phyloP scores from a whole-genome alignment of 2,113 vertebrate genomes.

The Coreoperca whiteheadi region DNA sequence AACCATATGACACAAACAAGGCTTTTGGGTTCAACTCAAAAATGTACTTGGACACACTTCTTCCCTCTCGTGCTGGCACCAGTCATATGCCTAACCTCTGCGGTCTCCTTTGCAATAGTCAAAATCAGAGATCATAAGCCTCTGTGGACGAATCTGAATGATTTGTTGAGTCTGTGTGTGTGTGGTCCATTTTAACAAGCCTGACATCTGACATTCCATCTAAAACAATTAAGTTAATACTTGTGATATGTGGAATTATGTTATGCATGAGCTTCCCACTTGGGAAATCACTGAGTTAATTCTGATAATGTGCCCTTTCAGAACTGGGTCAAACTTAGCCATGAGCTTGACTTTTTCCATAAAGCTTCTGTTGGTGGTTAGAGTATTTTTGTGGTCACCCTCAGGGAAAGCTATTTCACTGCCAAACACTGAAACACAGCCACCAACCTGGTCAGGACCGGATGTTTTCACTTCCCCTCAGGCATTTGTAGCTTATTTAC shows the following conservation, averaged over 20 bases:
- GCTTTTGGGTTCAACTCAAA: too few relatives aligned
- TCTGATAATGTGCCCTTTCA: constrained; percentile 47
- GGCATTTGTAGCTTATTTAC: constrained; percentile 14
- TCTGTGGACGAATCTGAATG: background rate
- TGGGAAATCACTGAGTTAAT: constrained; percentile 8
- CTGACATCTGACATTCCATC: background rate
- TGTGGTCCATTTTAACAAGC: background rate
- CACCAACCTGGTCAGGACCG: constrained; percentile 20
- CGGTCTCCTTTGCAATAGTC: background rate
- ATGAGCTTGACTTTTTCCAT: constrained; percentile 39
- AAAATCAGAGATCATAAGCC: background rate
- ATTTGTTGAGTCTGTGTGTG: background rate
- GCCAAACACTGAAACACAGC: constrained; percentile 31
- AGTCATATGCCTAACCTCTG: background rate
- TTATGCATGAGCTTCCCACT: constrained; percentile 18
- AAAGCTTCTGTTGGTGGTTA: constrained; percentile 42
- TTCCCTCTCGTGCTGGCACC: background rate
- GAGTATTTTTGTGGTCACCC: constrained; percentile 28
- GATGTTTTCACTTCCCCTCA: constrained; percentile 15
- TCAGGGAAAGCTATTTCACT: constrained; percentile 31
- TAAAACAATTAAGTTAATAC: background rate
- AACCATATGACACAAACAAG: too few relatives aligned
- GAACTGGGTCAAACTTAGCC: constrained; percentile 60
- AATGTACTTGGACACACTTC: background rate
- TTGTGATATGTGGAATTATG: background rate